phyloP scores from a whole-genome alignment of 2,888 invertebrate genomes.

The Dendrolimus houi region DNA sequence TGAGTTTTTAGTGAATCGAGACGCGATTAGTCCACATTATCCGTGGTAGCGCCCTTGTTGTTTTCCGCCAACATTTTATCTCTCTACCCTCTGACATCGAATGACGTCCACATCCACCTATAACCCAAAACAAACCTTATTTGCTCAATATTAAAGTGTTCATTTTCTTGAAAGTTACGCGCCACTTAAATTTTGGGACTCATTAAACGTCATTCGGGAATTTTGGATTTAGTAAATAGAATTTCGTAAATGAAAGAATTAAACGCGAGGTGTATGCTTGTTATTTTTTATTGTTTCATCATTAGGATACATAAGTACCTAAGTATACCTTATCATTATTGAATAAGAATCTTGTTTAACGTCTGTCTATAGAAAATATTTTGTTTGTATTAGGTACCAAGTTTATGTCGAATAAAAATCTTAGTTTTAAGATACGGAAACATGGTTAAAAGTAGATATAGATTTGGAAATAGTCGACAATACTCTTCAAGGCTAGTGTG shows the following conservation, averaged over 20 bases:
- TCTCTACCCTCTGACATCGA: slow-evolving; percentile 69
- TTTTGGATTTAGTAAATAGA: slow-evolving; percentile 62
- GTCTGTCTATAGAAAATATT: no score
- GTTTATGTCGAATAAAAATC: slow-evolving; percentile 12
- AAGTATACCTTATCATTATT: no score
- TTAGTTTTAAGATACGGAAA: slow-evolving; percentile 30
- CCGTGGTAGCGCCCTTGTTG: slow-evolving; percentile 34
- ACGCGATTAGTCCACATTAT: slow-evolving; percentile 14
- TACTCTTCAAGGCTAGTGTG: slow-evolving; percentile 52
- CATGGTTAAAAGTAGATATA: slow-evolving; percentile 18
- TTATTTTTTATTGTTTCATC: background rate
- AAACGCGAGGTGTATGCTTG: background rate
- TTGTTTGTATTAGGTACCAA: no score
- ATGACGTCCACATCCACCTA: slow-evolving; percentile 47
- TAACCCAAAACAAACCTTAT: slow-evolving; percentile 42
- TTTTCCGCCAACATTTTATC: slow-evolving; percentile 66
- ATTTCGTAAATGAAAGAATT: slow-evolving; percentile 40
- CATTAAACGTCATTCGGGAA: slow-evolving; percentile 61
- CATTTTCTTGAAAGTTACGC: slow-evolving; percentile 22
- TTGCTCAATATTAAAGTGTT: slow-evolving; percentile 22
- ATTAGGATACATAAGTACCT: no score
- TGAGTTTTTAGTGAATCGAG: slow-evolving; percentile 30
- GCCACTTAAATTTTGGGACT: slow-evolving; percentile 52
- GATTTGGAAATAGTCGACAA: slow-evolving; percentile 48
- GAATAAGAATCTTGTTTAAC: no score